phyloP scores from a whole-genome alignment of 2,113 vertebrate genomes.

The Lepidothrix coronata region DNA sequence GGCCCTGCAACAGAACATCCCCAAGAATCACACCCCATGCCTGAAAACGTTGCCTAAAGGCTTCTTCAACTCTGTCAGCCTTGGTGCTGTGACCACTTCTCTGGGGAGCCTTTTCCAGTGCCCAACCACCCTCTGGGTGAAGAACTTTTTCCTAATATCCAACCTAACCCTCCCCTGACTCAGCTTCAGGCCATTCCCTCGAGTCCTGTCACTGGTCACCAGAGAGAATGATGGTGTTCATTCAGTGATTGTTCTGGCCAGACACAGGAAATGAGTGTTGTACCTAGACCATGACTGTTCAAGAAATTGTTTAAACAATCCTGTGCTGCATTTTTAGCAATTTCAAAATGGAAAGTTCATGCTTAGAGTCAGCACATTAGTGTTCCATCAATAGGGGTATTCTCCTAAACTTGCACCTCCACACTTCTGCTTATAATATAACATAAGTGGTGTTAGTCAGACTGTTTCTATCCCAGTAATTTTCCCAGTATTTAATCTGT shows the following conservation, averaged over 20 bases:
- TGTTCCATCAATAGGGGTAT: not conserved
- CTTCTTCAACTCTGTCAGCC: not conserved
- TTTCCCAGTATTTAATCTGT: not conserved
- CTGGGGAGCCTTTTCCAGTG: not conserved
- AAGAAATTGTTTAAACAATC: not conserved
- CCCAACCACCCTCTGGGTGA: not conserved
- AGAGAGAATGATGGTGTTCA: not conserved
- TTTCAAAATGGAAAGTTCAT: not conserved
- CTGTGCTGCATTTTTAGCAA: not conserved
- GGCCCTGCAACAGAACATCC: not conserved
- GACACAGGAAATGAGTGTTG: not conserved
- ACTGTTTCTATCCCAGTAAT: not conserved
- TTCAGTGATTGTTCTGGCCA: not conserved
- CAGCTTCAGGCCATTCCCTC: not conserved
- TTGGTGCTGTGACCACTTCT: not conserved
- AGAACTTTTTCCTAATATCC: not conserved
- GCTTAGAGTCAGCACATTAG: too few species aligned
- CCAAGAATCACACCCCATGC: not conserved
- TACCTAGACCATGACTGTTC: not conserved
- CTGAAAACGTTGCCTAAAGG: fast-evolving
- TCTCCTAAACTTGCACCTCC: not conserved
- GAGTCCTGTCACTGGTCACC: not conserved
- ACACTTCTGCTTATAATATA: not conserved
- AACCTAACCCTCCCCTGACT: not conserved
- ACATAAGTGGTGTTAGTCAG: not conserved